phyloP scores from a whole-genome alignment of 2,888 invertebrate species.

The Hemistola chrysoprasaria region DNA sequence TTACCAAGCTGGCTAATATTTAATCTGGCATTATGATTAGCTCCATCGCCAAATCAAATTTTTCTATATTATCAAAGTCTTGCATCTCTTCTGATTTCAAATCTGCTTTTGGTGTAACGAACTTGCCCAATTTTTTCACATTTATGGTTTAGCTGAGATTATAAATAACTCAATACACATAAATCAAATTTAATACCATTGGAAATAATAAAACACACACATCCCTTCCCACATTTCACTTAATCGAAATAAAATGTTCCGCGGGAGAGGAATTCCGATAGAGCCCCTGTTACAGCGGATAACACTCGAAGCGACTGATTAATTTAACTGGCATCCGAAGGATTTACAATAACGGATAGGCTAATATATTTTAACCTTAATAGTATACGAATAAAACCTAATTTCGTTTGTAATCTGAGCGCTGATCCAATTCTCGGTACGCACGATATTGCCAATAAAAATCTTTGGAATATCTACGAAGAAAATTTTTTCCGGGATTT shows the following conservation, averaged over 20 bases:
- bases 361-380: conserved; percentile 21
- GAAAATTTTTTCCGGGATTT: conserved; percentile 13
- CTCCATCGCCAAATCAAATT: too few relatives aligned
- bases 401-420: conserved; percentile 21
- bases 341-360: conserved; percentile 28
- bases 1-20: too few relatives aligned
- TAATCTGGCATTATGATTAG: too few relatives aligned
- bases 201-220: conserved; percentile 18
- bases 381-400: conserved; percentile 22
- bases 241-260: conserved; percentile 33
- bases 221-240: conserved; percentile 28
- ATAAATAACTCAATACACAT: background rate
- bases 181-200: conserved; percentile 2
- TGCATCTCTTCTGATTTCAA: too few relatives aligned
- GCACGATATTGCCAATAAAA: conserved; percentile 26
- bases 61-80: too few relatives aligned
- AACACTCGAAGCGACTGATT: conserved; percentile 33
- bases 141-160: too few relatives aligned
- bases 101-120: too few relatives aligned
- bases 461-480: conserved; percentile 23
- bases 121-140: too few relatives aligned
- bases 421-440: conserved; percentile 25
- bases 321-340: conserved; percentile 34
- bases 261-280: conserved; percentile 29
- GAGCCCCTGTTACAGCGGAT: conserved; percentile 27